Conservation (phyloP, 2,113 vertebrate species). For the Kryptolebias marmoratus region DNA sequence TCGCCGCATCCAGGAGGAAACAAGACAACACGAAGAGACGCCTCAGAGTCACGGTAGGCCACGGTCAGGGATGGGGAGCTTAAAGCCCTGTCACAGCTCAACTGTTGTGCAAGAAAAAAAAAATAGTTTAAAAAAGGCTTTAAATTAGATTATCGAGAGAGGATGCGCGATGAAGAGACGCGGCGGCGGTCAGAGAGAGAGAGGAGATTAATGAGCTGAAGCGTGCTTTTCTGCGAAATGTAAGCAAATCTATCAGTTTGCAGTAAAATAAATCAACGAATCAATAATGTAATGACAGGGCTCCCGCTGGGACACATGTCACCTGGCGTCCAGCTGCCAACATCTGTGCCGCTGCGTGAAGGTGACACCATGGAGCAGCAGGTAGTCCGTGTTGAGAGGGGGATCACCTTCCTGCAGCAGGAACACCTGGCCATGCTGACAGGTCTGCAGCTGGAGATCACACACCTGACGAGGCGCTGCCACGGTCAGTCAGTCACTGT, state of each 20-base stretch:
- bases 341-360: conserved; percentile 51
- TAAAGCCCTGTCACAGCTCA: conserved; percentile 17
- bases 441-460: conserved; percentile 92
- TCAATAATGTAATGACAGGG: too few relatives aligned
- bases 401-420: conserved; percentile 91
- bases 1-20: conserved; percentile 53
- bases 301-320: not conserved
- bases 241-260: not conserved
- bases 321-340: not conserved
- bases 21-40: conserved; percentile 33
- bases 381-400: conserved; percentile 93
- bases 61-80: conserved; percentile 5
- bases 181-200: too few relatives aligned
- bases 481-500: conserved; percentile 81
- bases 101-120: not conserved
- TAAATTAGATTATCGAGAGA: too few relatives aligned
- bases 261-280: not conserved
- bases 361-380: conserved; percentile 90
- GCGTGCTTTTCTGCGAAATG: too few relatives aligned
- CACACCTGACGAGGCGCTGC: conserved; percentile 91
- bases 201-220: too few relatives aligned
- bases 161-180: too few relatives aligned
- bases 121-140: not conserved
- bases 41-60: conserved; percentile 64
- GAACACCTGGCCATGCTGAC: conserved; percentile 91